phyloP scores from a whole-genome alignment of 2,113 vertebrate genomes.

The Sclerurus mexicanus region DNA sequence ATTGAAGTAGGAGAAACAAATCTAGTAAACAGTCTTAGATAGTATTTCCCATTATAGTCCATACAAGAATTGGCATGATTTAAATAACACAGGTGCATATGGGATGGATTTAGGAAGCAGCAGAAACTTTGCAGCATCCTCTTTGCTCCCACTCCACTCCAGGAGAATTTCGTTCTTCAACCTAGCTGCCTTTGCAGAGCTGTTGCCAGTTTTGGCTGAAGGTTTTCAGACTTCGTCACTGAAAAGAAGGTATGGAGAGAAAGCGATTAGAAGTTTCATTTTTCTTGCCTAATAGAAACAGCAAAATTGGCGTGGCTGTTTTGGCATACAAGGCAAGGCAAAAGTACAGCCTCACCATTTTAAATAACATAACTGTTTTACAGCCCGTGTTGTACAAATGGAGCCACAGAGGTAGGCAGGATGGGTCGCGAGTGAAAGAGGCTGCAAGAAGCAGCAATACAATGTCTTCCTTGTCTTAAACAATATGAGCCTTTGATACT shows the following conservation, averaged over 20 bases:
- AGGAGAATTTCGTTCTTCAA: not conserved
- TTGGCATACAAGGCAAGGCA: not conserved
- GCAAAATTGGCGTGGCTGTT: not conserved
- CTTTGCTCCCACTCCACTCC: not conserved
- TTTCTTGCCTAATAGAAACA: not conserved
- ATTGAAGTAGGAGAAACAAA: not conserved
- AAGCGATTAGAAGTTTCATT: not conserved
- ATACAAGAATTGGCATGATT: conserved; percentile 22
- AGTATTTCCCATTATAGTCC: conserved; percentile 16
- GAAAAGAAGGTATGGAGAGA: not conserved
- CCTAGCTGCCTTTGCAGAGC: not conserved
- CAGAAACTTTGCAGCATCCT: not conserved
- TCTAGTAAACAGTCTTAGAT: not conserved
- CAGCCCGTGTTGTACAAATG: not conserved
- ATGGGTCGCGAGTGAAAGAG: not conserved
- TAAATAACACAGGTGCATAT: conserved; percentile 44
- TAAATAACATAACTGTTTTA: not conserved
- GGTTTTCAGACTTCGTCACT: not conserved
- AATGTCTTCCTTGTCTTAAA: not conserved
- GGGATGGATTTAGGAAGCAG: not conserved
- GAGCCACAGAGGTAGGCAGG: not conserved
- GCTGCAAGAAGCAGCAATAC: not conserved
- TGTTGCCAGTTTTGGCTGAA: not conserved
- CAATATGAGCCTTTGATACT: not conserved
- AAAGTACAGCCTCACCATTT: not conserved